Conservation (phyloP, 2,797 vertebrate genomes). For the Pangasius krempfi region DNA sequence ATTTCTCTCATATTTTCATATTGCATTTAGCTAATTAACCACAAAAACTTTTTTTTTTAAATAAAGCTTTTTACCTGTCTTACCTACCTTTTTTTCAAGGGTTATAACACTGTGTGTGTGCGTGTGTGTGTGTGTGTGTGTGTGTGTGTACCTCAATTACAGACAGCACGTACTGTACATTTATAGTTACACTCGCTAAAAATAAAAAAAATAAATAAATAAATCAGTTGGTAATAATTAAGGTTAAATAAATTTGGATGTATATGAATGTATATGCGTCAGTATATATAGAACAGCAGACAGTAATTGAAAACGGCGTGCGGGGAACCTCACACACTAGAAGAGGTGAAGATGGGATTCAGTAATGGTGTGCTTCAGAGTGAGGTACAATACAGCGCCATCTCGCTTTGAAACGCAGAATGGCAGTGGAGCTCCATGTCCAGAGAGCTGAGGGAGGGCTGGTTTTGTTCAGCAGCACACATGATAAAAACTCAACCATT, state of each 20-base stretch:
- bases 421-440: neutral
- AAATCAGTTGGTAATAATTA: neutral
- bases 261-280: no score
- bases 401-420: conserved; percentile 69
- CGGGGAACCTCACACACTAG: neutral
- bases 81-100: neutral
- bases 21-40: neutral
- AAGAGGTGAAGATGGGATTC: neutral
- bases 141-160: neutral
- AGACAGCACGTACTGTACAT: neutral
- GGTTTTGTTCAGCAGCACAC: neutral
- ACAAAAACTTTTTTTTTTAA: neutral
- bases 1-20: neutral
- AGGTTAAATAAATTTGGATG: neutral
- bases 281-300: neutral
- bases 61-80: neutral
- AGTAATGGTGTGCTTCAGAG: conserved; percentile 26
- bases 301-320: neutral
- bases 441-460: neutral
- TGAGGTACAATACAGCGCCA: conserved; percentile 77
- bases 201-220: no score
- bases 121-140: neutral
- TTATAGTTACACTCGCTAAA: neutral
- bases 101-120: neutral
- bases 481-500: neutral